Conservation (phyloP, 2,113 vertebrate species). For the Seriola rivoliana region DNA sequence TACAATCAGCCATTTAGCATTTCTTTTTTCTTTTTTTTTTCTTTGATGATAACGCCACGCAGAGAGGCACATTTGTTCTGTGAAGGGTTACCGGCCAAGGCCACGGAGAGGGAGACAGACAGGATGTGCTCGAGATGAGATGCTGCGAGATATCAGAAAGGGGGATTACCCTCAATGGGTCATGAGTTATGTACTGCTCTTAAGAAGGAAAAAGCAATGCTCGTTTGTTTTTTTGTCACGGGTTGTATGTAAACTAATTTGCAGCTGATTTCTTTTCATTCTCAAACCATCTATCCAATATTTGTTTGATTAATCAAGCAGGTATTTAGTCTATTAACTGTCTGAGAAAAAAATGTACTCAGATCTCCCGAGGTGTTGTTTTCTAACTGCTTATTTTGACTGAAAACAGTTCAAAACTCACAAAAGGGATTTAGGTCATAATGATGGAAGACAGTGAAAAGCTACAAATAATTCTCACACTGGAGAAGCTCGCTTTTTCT, state of each 20-base stretch:
- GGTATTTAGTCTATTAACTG: neutral
- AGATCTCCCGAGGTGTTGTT: neutral
- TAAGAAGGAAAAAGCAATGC: neutral
- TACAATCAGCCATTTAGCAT: slow-evolving; percentile 70
- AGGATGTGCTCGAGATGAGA: slow-evolving; percentile 47
- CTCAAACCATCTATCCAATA: neutral
- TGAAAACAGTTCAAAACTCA: neutral
- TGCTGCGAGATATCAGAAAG: slow-evolving; percentile 36
- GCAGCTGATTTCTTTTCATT: neutral
- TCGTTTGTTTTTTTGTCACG: neutral
- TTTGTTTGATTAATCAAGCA: neutral
- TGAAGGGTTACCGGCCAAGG: slow-evolving; percentile 52
- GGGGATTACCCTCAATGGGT: slow-evolving; percentile 23
- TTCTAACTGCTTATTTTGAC: neutral
- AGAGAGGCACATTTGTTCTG: slow-evolving; percentile 39
- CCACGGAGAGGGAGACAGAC: slow-evolving; percentile 20
- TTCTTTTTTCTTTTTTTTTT: slow-evolving; percentile 5
- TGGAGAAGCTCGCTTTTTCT: slow-evolving; percentile 1
- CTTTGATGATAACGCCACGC: slow-evolving; percentile 48
- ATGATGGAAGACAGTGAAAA: neutral
- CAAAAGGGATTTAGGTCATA: neutral
- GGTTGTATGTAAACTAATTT: neutral
- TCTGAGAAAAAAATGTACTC: neutral
- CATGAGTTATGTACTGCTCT: slow-evolving; percentile 6
- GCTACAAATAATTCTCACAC: neutral